Percentiles rank a stretch among this genome's conserved stretches.
Conservation (phyloP, 1,140 invertebrate genomes). For the Pentalonia nigronervosa region DNA sequence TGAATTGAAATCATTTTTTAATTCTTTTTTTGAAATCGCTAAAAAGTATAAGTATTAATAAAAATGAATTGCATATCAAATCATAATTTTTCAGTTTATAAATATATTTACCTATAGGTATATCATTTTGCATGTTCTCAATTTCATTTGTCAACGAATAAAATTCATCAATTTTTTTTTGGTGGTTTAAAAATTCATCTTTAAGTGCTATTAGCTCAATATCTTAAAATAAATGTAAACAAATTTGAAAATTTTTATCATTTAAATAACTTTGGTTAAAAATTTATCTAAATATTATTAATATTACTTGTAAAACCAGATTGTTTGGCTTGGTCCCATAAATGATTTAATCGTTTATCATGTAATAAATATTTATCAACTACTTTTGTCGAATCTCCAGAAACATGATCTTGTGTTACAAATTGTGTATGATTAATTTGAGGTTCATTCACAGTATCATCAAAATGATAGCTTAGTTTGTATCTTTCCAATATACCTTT, state of each 20-base stretch:
- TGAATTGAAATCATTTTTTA: constrained; percentile 50
- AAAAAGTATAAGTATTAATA: background rate
- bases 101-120: constrained; percentile 71
- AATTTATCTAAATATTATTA: constrained; percentile 20
- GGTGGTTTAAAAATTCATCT: constrained; percentile 90
- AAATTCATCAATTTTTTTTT: constrained; percentile 92
- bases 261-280: background rate
- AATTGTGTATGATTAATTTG: constrained; percentile 70
- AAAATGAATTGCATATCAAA: background rate
- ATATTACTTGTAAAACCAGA: constrained; percentile 78
- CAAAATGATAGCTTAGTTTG: constrained; percentile 81
- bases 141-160: constrained; percentile 79
- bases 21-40: constrained; percentile 48
- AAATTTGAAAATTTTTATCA: constrained; percentile 40
- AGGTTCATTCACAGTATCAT: constrained; percentile 69
- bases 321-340: constrained; percentile 88
- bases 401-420: constrained; percentile 65
- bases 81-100: background rate
- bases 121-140: constrained; percentile 67
- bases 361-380: constrained; percentile 81
- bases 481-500: constrained; percentile 82
- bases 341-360: constrained; percentile 87
- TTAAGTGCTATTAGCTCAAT: constrained; percentile 83
- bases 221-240: constrained; percentile 65
- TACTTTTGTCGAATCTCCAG: background rate